These are phyloP conservation scores for Alloplasta piceator DNA, from an alignment of 2,888 invertebrate species.

Conservation along the genomic window DNA sequence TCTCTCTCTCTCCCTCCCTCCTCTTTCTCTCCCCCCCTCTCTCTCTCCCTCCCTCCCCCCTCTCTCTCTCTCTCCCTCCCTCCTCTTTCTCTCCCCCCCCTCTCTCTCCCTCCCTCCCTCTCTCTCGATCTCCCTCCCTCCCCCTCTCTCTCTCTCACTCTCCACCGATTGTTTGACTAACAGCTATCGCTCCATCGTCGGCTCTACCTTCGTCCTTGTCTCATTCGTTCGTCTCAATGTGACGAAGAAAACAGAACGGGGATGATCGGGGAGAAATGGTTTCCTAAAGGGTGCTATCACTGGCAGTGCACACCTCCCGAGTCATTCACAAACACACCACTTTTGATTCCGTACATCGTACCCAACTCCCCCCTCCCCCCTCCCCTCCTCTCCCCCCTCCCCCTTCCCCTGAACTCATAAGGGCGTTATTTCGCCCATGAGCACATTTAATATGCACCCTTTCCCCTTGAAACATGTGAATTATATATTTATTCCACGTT, in stretches of 20 bases:
- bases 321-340: conserved; percentile 48
- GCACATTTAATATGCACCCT: too few species aligned
- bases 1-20: too few species aligned
- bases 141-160: conserved; percentile 51
- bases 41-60: conserved; percentile 53
- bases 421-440: too few species aligned
- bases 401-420: background rate
- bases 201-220: background rate
- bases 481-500: too few species aligned
- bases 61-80: conserved; percentile 51
- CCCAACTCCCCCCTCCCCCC: background rate
- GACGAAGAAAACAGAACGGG: conserved; percentile 40
- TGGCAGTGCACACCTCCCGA: conserved; percentile 56
- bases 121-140: conserved; percentile 61
- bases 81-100: conserved; percentile 51
- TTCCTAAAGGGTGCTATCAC: conserved; percentile 59
- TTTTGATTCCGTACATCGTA: background rate
- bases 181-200: conserved; percentile 56
- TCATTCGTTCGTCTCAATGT: conserved; percentile 39
- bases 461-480: too few species aligned
- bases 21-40: too few species aligned
- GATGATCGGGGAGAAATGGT: conserved; percentile 45
- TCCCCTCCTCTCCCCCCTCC: background rate
- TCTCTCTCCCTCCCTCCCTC: conserved; percentile 50
- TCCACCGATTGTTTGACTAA: conserved; percentile 70